Base-by-base conservation (phyloP, 2,797 vertebrate genomes). In the Hapalemur alaotrensis region DNA sequence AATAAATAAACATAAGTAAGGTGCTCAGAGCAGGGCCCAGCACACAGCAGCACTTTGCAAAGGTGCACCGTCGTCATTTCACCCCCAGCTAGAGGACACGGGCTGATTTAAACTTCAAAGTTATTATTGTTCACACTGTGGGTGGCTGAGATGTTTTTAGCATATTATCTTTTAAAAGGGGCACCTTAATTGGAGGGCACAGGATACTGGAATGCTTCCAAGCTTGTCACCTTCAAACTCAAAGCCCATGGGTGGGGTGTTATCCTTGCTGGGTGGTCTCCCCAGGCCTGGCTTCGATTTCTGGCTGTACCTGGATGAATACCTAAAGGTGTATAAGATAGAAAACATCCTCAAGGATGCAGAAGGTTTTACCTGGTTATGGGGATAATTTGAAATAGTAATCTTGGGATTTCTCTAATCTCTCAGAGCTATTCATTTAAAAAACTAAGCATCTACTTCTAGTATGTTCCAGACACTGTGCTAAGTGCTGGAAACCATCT, bases 51-150 rank as follows among this genome's bases (percentile, higher is more conserved):
- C 30, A 5, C 59, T 41, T 87, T 7, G 4, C 2, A 69, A 69
- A 61, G 0, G 1, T 0, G 4, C 9, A 12, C 7, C 30, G 9
- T 11, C 54, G 2, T 46, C 48, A 25, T 79, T 84, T 72, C 9
- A 7, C 13, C 22, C 18, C 50, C 9, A 59, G 38, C 13, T 20
- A 4, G 3, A 80, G 48, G 41, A 54, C 2, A 10, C 3, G 4
- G 1, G 84, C 50, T 35, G 4, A 10, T 41, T 57, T 28, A 50
- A 89, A 57, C 30, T 32, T 12, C 28, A 28, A n/a, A 18, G 13
- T 70, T 65, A 50, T 46, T 67, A 12, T 8, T 43, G 65, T 38
- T 90, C 59, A 32, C 25, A 4, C 38, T 48, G 9, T 57, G 41
- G 17, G 43, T 46, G 14, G 7, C 28, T 30, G 9, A 84, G 41